phyloP scores from a whole-genome alignment of 2,113 vertebrate genomes.

The Apodemus sylvaticus region DNA sequence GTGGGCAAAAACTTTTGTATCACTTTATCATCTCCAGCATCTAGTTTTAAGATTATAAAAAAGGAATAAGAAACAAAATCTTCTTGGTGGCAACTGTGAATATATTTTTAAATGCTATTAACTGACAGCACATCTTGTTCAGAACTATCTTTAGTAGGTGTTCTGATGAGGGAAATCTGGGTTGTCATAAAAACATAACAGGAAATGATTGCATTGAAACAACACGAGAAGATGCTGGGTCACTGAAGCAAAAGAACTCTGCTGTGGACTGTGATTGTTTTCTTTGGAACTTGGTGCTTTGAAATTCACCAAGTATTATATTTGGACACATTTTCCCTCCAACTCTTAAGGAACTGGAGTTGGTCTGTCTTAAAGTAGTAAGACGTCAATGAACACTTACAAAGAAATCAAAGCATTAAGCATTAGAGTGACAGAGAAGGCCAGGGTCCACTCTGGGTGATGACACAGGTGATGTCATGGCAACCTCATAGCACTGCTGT shows the following conservation, averaged over 20 bases:
- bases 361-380: neutral
- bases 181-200: neutral
- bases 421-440: neutral
- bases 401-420: neutral
- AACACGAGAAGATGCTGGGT: neutral
- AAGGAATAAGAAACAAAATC: constrained; percentile 9
- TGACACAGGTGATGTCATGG: neutral
- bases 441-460: neutral
- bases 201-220: neutral
- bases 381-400: neutral
- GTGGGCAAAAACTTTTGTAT: neutral
- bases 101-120: constrained; percentile 47
- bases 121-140: neutral
- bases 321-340: neutral
- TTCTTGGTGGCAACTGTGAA: neutral
- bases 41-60: neutral
- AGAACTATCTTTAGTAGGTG: constrained; percentile 45
- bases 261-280: neutral
- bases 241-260: neutral
- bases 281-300: neutral
- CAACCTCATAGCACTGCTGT: neutral
- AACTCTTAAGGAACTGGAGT: neutral
- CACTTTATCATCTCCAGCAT: neutral
- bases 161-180: neutral
- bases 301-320: neutral